Evolutionary conservation across 2,113 vertebrate genomes (phyloP), one percentile per base, ranked within the genome.

Genomic region (Pseudolaguvia tuberculata): DNA sequence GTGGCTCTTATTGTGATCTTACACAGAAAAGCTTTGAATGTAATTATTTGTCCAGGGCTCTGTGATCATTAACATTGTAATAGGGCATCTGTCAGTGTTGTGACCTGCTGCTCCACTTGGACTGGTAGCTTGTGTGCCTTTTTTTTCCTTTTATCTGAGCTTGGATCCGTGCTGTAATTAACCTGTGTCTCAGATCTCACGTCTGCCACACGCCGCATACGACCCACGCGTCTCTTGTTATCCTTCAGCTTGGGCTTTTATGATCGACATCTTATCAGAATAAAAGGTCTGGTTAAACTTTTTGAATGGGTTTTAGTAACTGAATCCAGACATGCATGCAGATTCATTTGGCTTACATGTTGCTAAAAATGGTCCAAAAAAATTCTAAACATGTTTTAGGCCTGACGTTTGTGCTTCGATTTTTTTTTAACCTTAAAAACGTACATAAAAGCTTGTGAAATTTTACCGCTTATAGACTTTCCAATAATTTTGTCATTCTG

Each of bases 81-180:
- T 88, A 86, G 87, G 83, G 80, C 89, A 89, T 89, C 88, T 92
- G 87, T 89, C 75, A n/a, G 88, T 86, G 84, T 12, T 55, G 84
- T 78, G 84, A 87, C 90, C 88, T 88, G 88, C 86, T 87, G 86
- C 84, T 88, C 83, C 84, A 81, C 72, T 78, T 68, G 70, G 55
- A 81, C 83, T 81, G 83, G 81, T 85, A 84, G 85, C 85, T 74
- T 69, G 74, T 8, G 3, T 86, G 80, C 84, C 23, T 39, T 47
- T 45, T 67, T 47, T 63, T 42, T 65, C 17, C 47, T 77, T 79
- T 85, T 86, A 77, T 86, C 78, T 65, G 76, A 80, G 76, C 76
- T 83, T 57, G 31, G 31, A 86, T 90, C 84, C 91, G 86, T 89
- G 91, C 84, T 87, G 89, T 92, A 91, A 91, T 93, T 92, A 93